Evolutionary conservation across 2,797 vertebrate genomes (phyloP), one percentile per base, ranked within the genome.

Genomic region (Alca torda): DNA sequence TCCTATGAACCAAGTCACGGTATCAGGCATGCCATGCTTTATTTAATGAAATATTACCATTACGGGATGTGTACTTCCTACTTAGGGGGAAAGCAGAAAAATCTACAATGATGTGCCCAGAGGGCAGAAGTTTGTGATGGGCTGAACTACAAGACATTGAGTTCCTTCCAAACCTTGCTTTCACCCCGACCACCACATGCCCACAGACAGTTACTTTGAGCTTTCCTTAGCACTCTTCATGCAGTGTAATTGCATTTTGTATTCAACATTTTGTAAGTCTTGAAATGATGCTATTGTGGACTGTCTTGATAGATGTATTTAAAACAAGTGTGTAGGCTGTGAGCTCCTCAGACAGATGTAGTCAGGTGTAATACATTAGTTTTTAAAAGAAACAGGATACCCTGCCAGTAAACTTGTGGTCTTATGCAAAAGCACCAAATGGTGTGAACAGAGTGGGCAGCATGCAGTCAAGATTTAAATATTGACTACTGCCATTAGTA

Each of bases 381-480:
- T 76, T 93, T 80, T 60, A 65, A 85, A 85, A 84, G 63, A 89
- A 95, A 79, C 12, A 57, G 43, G 45, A 63, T 45, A 57, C 31
- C 13, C 25, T 76, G 37, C 45, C 59, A 90, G 77, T 12, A 90
- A 82, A 92, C 16, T 45, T 50, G n/a, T 26, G 18, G 73, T 79
- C 67, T 90, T 67, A 31, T 24, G 51, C 37, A 87, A 90, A 93
- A 87, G n/a, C 19, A 70, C 26, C 56, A 77, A 78, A 50, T 13
- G 21, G 28, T 78, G 51, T 59, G 59, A 95, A 79, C 20, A 63
- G 84, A 24, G 54, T 24, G 28, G 84, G 60, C 37, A 84, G 59
- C 65, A 61, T 1, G 4, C 59, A 90, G n/a, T 51, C 68, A 89
- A 19, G 41, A 53, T 87, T 85, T 87, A 70, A 72, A 18, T 65